Percentiles rank a stretch among this genome's conserved stretches.
Evolutionary conservation across 1,140 invertebrate species (phyloP).

Genomic region (Drosophila murphyi): DNA sequence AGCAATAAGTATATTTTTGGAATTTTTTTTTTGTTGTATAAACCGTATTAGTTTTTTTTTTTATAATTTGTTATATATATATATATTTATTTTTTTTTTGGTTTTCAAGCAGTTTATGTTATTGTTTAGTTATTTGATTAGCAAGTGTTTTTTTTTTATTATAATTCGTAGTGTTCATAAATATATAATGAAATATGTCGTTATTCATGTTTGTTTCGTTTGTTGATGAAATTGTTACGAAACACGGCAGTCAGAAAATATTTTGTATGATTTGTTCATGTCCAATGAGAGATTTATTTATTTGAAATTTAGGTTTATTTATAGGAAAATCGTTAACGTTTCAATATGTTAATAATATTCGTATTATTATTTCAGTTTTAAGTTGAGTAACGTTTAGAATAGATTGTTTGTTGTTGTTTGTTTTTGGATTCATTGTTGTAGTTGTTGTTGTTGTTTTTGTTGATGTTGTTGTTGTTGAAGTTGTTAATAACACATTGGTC

Average conservation of each 20-base stretch:
- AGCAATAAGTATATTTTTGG: conserved; percentile 73
- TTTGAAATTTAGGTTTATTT: conserved; percentile 11
- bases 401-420: conserved; percentile 27
- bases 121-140: conserved; percentile 13
- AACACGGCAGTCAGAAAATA: conserved; percentile 6
- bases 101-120: conserved; percentile 29
- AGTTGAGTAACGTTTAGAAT: conserved; percentile 18
- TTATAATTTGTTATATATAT: conserved; percentile 7
- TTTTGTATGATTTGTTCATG: background rate
- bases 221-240: conserved; percentile 3
- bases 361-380: conserved; percentile 33
- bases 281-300: background rate
- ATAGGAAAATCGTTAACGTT: conserved; percentile 10
- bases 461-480: conserved; percentile 30
- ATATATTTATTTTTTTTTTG: conserved; percentile 24
- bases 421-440: conserved; percentile 16
- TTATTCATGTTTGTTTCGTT: conserved; percentile 19
- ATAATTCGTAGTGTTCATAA: conserved; percentile 11
- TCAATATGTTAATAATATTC: conserved; percentile 1
- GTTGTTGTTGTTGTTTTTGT: conserved; percentile 28
- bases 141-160: conserved; percentile 18
- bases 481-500: conserved; percentile 27
- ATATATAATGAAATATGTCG: conserved; percentile 13
- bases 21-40: conserved; percentile 37
- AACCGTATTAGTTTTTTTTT: conserved; percentile 13